Evolutionary conservation across 2,888 invertebrate genomes (phyloP).

Genomic region (Heteromurus nitidus): DNA sequence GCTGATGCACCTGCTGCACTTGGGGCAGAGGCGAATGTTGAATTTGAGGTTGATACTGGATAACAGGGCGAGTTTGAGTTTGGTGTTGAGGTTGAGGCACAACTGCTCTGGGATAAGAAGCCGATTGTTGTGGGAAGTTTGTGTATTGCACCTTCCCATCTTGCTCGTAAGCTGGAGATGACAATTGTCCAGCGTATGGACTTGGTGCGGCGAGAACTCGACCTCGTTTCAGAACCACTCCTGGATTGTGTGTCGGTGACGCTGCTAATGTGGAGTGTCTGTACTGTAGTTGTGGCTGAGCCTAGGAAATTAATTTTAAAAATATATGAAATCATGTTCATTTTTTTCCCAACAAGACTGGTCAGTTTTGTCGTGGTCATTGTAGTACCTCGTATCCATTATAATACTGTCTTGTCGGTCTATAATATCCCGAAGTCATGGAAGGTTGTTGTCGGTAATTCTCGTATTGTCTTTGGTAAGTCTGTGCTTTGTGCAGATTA

Average conservation of each 20-base stretch:
- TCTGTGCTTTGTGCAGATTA: neutral
- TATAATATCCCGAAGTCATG: slow-evolving; percentile 45
- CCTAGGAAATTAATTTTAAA: neutral
- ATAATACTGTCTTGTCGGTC: slow-evolving; percentile 48
- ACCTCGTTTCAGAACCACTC: slow-evolving; percentile 62
- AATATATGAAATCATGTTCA: neutral
- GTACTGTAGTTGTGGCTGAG: too few species aligned
- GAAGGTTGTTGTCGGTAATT: too few species aligned
- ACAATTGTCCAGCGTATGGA: slow-evolving; percentile 4
- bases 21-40: slow-evolving; percentile 24
- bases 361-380: neutral
- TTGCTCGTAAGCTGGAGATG: neutral
- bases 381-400: slow-evolving; percentile 31
- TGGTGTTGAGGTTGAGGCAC: neutral
- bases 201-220: slow-evolving; percentile 58
- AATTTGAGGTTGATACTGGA: slow-evolving; percentile 4
- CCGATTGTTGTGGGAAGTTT: too few species aligned
- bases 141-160: slow-evolving; percentile 33
- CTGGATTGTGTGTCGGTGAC: neutral
- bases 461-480: slow-evolving; percentile 18
- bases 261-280: neutral
- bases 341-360: neutral
- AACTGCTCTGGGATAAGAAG: slow-evolving; percentile 43
- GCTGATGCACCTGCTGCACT: slow-evolving; percentile 32
- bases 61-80: too few species aligned